Percentiles rank a stretch among this genome's conserved stretches.
Evolutionary conservation across 2,113 vertebrate species (phyloP).

Genomic region (Eudorcas thomsonii): DNA sequence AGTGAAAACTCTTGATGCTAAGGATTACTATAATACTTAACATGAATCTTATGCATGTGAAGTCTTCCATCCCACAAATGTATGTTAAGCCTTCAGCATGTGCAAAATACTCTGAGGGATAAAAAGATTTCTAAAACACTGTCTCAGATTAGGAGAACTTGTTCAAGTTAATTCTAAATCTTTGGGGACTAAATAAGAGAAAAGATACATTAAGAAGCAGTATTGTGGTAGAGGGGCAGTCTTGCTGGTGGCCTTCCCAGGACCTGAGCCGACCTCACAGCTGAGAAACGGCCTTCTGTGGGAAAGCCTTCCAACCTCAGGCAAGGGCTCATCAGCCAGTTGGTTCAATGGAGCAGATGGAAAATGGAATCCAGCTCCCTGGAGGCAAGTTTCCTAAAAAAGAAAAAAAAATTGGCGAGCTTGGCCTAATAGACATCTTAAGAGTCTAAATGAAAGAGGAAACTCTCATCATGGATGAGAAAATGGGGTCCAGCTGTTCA

Average conservation of each 20-base stretch:
- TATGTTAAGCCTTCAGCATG: not conserved
- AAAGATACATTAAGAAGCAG: not conserved
- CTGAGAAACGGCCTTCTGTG: not conserved
- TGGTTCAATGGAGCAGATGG: not conserved
- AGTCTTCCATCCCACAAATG: not conserved
- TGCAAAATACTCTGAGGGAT: constrained; percentile 1
- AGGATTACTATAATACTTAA: not conserved
- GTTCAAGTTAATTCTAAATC: constrained; percentile 29
- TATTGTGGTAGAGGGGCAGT: not conserved
- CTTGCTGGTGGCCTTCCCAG: no score
- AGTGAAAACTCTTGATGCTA: not conserved
- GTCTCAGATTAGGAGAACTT: constrained; percentile 21
- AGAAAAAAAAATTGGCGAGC: not conserved
- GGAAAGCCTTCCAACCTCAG: not conserved
- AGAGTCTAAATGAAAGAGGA: not conserved
- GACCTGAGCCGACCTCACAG: not conserved
- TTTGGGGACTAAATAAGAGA: not conserved
- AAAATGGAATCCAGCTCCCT: not conserved
- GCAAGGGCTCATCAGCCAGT: no score
- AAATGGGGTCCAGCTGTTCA: not conserved
- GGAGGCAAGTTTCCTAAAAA: not conserved
- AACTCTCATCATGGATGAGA: not conserved
- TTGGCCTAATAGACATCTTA: not conserved
- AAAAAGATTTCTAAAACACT: constrained; percentile 37
- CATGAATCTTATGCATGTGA: not conserved